Percentiles rank a stretch among this genome's conserved stretches.
Evolutionary conservation across 2,797 vertebrate genomes (phyloP).

Genomic region (Notolabrus celidotus): DNA sequence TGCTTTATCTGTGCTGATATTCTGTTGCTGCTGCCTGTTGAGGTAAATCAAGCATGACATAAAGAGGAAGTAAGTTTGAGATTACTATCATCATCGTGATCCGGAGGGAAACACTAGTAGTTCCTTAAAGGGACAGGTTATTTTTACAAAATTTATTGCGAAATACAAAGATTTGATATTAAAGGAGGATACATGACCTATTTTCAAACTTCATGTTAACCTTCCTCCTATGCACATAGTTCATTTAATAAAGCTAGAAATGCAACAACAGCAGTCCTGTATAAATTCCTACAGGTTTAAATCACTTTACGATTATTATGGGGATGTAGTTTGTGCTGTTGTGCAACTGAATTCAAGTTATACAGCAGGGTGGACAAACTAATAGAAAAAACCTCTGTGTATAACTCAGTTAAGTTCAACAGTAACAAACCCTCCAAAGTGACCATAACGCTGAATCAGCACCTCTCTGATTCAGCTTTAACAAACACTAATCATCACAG

Average conservation of each 20-base stretch:
- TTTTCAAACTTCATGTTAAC: background rate
- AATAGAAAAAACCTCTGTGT: background rate
- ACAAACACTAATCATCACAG: no score
- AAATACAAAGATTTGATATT: background rate
- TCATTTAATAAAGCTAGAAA: background rate
- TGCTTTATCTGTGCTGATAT: no score
- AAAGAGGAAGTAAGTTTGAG: background rate
- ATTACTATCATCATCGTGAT: background rate
- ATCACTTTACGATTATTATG: no score
- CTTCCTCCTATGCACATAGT: background rate
- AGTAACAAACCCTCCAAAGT: no score
- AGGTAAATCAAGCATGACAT: background rate
- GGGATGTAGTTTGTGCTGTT: background rate
- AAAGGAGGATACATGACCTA: background rate
- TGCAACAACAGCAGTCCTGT: no score
- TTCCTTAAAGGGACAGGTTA: fast-evolving
- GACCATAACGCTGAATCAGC: background rate
- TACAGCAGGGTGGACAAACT: background rate
- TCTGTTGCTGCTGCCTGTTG: background rate
- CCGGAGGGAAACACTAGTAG: background rate
- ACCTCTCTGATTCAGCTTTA: background rate
- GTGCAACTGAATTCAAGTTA: background rate
- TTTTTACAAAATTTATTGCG: background rate
- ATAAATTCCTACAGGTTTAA: no score
- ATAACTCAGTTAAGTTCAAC: background rate